Conservation (phyloP, 2,888 invertebrate species). For the Branchellion lobata region DNA sequence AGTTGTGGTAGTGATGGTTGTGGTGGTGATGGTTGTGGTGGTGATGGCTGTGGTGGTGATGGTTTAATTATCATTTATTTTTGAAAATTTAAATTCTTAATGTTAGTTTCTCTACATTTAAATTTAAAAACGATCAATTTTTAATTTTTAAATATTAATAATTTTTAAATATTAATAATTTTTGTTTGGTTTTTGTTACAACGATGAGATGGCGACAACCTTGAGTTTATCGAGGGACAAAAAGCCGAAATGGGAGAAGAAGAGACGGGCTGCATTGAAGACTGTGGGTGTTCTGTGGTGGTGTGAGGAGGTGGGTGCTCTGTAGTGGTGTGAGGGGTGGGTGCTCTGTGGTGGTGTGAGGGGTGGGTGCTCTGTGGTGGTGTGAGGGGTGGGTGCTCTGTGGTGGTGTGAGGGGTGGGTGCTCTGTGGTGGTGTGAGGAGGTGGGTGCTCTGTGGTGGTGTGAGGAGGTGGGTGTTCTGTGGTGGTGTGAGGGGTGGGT, state of each 20-base stretch:
- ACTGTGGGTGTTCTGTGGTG: slow-evolving; percentile 69
- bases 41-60: slow-evolving; percentile 6
- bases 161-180: no score
- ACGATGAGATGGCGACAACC: slow-evolving; percentile 55
- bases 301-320: slow-evolving; percentile 50
- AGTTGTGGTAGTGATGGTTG: slow-evolving; percentile 63
- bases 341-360: slow-evolving; percentile 68
- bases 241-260: slow-evolving; percentile 92
- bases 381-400: slow-evolving; percentile 71
- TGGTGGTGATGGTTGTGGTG: neutral
- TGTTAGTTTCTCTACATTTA: no score
- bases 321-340: slow-evolving; percentile 60
- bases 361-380: neutral
- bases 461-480: slow-evolving; percentile 48
- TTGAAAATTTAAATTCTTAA: no score
- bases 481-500: slow-evolving; percentile 65
- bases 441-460: slow-evolving; percentile 70
- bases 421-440: no score
- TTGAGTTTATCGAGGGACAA: slow-evolving; percentile 69
- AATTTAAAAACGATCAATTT: no score
- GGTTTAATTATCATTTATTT: neutral
- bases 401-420: slow-evolving; percentile 54
- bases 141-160: no score
- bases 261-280: slow-evolving; percentile 83
- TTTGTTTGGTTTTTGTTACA: no score